Evolutionary conservation across 2,113 vertebrate genomes (phyloP).

Genomic region (Alligator sinensis): DNA sequence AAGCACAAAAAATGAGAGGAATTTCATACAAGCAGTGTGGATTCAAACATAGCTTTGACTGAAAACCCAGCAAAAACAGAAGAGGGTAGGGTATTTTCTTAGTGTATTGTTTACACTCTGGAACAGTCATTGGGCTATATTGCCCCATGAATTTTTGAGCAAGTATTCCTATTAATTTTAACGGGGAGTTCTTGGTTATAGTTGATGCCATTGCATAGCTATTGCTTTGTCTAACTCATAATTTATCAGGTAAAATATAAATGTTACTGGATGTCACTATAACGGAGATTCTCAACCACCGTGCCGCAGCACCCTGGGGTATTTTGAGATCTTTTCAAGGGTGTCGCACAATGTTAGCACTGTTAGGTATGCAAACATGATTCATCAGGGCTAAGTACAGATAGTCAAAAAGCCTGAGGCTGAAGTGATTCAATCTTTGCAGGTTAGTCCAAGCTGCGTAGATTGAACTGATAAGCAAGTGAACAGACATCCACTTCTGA

Average conservation of each 20-base stretch:
- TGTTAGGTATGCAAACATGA: too few relatives aligned
- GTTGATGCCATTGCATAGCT: neutral
- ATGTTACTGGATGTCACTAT: neutral
- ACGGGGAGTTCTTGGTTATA: neutral
- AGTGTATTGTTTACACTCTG: neutral
- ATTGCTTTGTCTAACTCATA: neutral
- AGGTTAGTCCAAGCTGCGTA: too few relatives aligned
- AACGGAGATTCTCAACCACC: rapidly evolving
- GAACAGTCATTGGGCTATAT: neutral
- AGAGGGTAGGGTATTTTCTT: neutral
- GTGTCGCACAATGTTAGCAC: too few relatives aligned
- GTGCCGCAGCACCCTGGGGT: too few relatives aligned
- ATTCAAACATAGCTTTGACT: neutral
- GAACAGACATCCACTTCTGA: too few relatives aligned
- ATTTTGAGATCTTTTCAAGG: too few relatives aligned
- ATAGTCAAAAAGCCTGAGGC: too few relatives aligned
- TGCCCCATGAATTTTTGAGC: neutral
- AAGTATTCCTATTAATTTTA: neutral
- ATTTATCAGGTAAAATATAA: neutral
- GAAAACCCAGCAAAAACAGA: neutral
- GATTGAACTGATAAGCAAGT: too few relatives aligned
- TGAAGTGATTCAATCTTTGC: too few relatives aligned
- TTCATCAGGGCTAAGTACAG: too few relatives aligned
- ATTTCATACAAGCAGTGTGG: neutral
- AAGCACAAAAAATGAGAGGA: neutral